Conservation (phyloP, 1,140 invertebrate species). For the Calephelis nemesis region DNA sequence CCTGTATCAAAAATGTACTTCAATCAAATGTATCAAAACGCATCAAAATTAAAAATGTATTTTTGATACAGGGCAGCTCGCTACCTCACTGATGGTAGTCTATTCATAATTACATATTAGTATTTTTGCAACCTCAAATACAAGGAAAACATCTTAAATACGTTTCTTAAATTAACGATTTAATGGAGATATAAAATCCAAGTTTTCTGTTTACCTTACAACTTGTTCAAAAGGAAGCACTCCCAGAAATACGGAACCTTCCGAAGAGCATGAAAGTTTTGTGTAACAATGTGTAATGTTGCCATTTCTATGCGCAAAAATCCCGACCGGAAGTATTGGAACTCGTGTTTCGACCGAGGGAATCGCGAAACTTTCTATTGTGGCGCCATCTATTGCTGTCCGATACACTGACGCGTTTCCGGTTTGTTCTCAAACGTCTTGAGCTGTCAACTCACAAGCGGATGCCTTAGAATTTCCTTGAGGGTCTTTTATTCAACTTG, state of each 20-base stretch:
- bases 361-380: slow-evolving; percentile 63
- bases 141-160: neutral
- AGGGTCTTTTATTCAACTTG: slow-evolving; percentile 67
- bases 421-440: slow-evolving; percentile 73
- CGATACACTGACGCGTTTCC: slow-evolving; percentile 69
- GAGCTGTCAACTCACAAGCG: slow-evolving; percentile 63
- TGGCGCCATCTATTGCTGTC: slow-evolving; percentile 74
- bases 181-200: slow-evolving; percentile 40
- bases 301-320: slow-evolving; percentile 74
- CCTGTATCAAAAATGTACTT: too few species aligned
- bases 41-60: too few species aligned
- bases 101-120: too few species aligned
- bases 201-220: slow-evolving; percentile 60
- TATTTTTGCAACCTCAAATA: too few species aligned
- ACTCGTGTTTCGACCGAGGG: slow-evolving; percentile 45
- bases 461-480: slow-evolving; percentile 64
- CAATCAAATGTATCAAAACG: too few species aligned
- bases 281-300: slow-evolving; percentile 75
- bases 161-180: slow-evolving; percentile 32
- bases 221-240: slow-evolving; percentile 53
- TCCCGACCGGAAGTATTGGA: slow-evolving; percentile 60
- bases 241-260: slow-evolving; percentile 51
- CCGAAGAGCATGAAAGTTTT: slow-evolving; percentile 68
- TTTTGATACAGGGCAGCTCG: too few species aligned
- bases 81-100: too few species aligned